A percentile compares a stretch with the other conserved stretches of the same genome.
These are phyloP conservation scores for Pimpla rufipes DNA, from an alignment of 2,888 invertebrate species.

Conservation along the genomic window DNA sequence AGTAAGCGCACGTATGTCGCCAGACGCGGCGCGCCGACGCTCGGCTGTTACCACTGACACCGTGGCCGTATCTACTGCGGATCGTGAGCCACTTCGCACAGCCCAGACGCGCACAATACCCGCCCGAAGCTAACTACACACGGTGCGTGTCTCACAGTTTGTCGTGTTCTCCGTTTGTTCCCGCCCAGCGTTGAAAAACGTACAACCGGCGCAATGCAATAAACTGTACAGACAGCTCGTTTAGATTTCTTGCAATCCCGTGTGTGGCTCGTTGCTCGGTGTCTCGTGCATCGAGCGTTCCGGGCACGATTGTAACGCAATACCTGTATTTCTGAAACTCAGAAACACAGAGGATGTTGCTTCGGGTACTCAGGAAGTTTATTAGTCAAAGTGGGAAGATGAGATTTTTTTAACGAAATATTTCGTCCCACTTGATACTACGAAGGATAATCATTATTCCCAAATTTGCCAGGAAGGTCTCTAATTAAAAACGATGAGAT, in stretches of 20 bases:
- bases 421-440: too few species aligned
- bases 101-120: slow-evolving; percentile 35
- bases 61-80: background rate
- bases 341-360: background rate
- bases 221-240: slow-evolving; percentile 6
- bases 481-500: too few species aligned
- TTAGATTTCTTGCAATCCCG: background rate
- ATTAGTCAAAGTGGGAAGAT: background rate
- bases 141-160: background rate
- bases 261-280: background rate
- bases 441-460: too few species aligned
- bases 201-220: slow-evolving; percentile 23
- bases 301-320: background rate
- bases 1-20: background rate
- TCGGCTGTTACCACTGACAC: slow-evolving; percentile 25
- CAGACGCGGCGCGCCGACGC: background rate
- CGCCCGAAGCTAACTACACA: background rate
- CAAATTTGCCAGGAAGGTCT: too few species aligned
- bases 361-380: background rate
- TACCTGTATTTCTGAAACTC: background rate
- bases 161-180: slow-evolving; percentile 30
- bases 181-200: background rate
- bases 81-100: slow-evolving; percentile 42
- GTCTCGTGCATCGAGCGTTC: background rate
- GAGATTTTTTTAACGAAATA: too few species aligned